phyloP scores from a whole-genome alignment of 2,113 vertebrate species.

The Austrofundulus limnaeus region DNA sequence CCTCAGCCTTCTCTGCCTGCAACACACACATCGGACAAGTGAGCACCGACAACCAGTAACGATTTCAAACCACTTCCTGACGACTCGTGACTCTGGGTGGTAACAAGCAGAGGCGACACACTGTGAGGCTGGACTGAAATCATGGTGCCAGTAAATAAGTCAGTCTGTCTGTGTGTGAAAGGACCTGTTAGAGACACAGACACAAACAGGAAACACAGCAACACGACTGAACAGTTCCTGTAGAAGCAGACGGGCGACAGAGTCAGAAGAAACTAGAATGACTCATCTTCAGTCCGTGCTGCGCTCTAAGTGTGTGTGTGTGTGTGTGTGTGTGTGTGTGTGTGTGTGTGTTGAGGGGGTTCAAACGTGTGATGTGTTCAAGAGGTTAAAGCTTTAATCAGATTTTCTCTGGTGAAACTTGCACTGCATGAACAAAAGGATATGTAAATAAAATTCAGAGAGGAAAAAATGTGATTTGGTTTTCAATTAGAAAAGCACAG shows the following conservation, averaged over 20 bases:
- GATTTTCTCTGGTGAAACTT: not conserved
- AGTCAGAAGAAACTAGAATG: conserved; percentile 27
- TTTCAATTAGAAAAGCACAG: no score
- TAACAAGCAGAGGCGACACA: not conserved
- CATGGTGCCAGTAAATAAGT: conserved; percentile 16
- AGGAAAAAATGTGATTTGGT: not conserved
- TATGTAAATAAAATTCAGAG: not conserved
- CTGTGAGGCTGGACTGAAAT: no score
- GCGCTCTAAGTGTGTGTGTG: not conserved
- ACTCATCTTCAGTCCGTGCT: conserved; percentile 26
- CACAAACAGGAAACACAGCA: conserved; percentile 18
- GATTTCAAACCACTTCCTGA: conserved; percentile 56
- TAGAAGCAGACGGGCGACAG: conserved; percentile 8
- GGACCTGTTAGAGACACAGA: conserved; percentile 1
- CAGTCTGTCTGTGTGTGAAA: not conserved
- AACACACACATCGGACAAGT: conserved; percentile 48
- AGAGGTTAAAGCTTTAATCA: not conserved
- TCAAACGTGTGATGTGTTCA: not conserved
- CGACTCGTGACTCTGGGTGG: not conserved
- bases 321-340: not conserved
- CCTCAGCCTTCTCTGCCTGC: conserved; percentile 96
- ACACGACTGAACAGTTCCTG: not conserved
- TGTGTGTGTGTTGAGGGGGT: not conserved
- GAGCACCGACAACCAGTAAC: conserved; percentile 1
- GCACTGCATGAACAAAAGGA: not conserved